Evolutionary conservation across 2,797 vertebrate species (phyloP), one percentile per base, ranked within the genome.

Genomic region (Cephalopachus bancanus): DNA sequence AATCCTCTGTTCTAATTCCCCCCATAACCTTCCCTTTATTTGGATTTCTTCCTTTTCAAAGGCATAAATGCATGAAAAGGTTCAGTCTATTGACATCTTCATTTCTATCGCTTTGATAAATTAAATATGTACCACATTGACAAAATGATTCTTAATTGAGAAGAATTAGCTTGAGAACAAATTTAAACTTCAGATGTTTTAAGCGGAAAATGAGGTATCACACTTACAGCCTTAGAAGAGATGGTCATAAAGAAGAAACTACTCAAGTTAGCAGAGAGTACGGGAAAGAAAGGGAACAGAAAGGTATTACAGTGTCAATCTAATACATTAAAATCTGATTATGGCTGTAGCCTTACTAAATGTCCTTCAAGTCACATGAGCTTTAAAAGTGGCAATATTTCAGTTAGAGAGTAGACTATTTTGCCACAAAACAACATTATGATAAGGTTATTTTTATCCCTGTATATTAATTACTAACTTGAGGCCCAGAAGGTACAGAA

Each of bases 51-150:
- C 19, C 10, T 65, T 33, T 71, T 53, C 22, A 69, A 94, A 94
- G 16, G 28, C 2, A n/a, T 51, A 85, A 72, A 76, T 57, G 7
- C 37, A 59, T 49, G 24, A 53, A 65, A 75, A 94, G 10, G 79
- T 22, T 51, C 14, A 60, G 57, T 30, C 4, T 51, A 4, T 24
- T 89, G 7, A 15, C 15, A 95, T 1, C 22, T 88, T 79, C 86
- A 59, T 69, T 97, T 85, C 28, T 79, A 79, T 17, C 86, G 2
- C 8, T 93, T 88, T 94, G 37, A 44, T 62, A 20, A 79, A 88
- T 83, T 88, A 81, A 88, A 55, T 84, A 72, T 57, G n/a, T 81
- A 12, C 7, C 6, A 72, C 14, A 20, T 19, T 89, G 6, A 2
- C 8, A 92, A 95, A 94, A 89, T 55, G 16, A 15, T 14, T 28